phyloP scores from a whole-genome alignment of 2,888 invertebrate species.

The Zygaena filipendulae region DNA sequence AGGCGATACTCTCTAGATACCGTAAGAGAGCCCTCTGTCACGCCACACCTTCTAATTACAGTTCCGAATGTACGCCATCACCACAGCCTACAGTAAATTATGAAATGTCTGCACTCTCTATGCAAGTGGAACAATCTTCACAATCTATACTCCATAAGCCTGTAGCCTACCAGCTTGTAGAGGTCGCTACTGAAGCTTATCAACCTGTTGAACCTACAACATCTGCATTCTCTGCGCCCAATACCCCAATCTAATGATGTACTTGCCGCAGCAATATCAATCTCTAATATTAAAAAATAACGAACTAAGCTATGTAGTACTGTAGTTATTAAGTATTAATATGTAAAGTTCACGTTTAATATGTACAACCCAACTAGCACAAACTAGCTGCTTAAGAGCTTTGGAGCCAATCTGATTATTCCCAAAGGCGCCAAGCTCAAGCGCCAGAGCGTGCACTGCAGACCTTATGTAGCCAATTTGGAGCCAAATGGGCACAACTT shows the following conservation, averaged over 20 bases:
- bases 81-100: no score
- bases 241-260: conserved; percentile 13
- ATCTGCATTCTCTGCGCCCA: conserved; percentile 10
- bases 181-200: conserved; percentile 12
- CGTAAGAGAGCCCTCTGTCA: conserved; percentile 12
- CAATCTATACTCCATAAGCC: no score
- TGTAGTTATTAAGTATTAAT: no score
- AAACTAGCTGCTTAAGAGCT: not conserved
- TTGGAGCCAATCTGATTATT: not conserved
- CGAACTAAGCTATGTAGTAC: no score
- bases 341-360: conserved; percentile 3
- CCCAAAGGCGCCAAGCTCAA: not conserved
- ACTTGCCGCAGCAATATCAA: no score
- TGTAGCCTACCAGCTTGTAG: conserved; percentile 10
- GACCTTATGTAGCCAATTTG: not conserved
- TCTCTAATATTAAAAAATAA: no score
- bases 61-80: conserved; percentile 11
- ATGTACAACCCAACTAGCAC: conserved; percentile 1
- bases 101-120: conserved; percentile 3
- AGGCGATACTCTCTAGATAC: conserved; percentile 13
- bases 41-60: conserved; percentile 7
- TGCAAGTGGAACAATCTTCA: conserved; percentile 2
- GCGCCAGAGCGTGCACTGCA: not conserved
- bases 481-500: not conserved
- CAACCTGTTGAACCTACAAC: conserved; percentile 12